Conservation (phyloP, 2,113 vertebrate genomes). For the Todiramphus saurophagus region DNA sequence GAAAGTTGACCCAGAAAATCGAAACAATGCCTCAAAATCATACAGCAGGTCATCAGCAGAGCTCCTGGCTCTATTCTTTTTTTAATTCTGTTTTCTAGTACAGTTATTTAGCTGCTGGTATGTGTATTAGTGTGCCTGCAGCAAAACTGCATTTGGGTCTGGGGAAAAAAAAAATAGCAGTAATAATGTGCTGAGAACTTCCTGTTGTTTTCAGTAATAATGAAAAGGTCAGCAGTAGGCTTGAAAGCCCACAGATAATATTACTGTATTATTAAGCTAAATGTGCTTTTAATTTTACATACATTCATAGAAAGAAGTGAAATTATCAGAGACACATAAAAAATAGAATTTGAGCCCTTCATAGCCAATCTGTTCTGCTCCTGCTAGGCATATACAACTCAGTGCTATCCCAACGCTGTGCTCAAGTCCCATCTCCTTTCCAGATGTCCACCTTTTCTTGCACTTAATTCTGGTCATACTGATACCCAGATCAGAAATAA, state of each 20-base stretch:
- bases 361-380: not conserved
- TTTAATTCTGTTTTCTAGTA: not conserved
- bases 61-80: not conserved
- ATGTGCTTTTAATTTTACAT: not conserved
- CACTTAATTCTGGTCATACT: slow-evolving; percentile 49
- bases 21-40: not conserved
- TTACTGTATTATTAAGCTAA: not conserved
- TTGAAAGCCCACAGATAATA: not conserved
- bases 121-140: not conserved
- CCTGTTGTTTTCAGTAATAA: slow-evolving; percentile 25
- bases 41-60: not conserved
- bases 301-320: not conserved
- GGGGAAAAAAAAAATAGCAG: not conserved
- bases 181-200: not conserved
- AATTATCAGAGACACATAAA: not conserved
- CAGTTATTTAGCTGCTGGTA: not conserved
- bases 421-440: slow-evolving; percentile 7
- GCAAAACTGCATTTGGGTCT: not conserved
- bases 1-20: not conserved
- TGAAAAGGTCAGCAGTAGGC: not conserved
- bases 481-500: not conserved
- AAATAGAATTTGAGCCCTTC: not conserved
- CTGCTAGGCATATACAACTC: not conserved
- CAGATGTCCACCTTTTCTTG: slow-evolving; percentile 56
- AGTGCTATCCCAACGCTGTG: not conserved